A percentile compares a stretch with the other conserved stretches of the same genome.
Evolutionary conservation across 2,113 vertebrate genomes (phyloP).

Genomic region (Panthera uncia): DNA sequence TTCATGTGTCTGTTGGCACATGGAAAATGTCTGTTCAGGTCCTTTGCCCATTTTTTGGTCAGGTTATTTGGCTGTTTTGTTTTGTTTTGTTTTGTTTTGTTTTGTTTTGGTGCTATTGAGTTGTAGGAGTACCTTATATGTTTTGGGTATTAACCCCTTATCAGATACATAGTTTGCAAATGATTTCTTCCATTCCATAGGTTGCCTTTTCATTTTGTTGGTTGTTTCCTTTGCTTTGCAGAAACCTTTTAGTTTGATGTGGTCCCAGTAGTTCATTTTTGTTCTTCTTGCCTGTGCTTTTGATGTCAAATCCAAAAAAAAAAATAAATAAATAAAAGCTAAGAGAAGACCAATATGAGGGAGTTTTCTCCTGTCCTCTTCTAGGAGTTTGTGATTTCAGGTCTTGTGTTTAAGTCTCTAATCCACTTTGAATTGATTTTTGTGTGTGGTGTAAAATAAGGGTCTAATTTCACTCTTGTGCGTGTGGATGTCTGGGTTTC

Average conservation of each 20-base stretch:
- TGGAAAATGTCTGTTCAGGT: neutral
- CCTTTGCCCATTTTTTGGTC: neutral
- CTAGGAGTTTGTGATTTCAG: neutral
- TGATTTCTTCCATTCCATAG: neutral
- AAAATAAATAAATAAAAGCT: too few species aligned
- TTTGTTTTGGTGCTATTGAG: too few species aligned
- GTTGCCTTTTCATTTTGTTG: neutral
- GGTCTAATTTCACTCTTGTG: neutral
- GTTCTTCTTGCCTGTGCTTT: neutral
- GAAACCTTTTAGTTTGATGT: neutral
- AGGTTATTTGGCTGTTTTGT: neutral
- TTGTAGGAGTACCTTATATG: neutral
- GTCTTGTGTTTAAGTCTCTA: neutral
- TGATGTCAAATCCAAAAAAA: neutral
- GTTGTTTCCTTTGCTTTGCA: neutral
- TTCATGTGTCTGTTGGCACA: neutral
- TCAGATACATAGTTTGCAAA: neutral
- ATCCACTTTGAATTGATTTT: neutral
- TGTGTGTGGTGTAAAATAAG: neutral
- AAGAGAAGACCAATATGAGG: too few species aligned
- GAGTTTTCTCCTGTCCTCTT: neutral
- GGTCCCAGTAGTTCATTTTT: neutral
- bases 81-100: too few species aligned
- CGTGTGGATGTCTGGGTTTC: neutral
- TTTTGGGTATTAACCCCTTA: neutral